A percentile compares a stretch with the other conserved stretches of the same genome.
Conservation (phyloP, 1,140 invertebrate species). For the Aphidius ervi region DNA sequence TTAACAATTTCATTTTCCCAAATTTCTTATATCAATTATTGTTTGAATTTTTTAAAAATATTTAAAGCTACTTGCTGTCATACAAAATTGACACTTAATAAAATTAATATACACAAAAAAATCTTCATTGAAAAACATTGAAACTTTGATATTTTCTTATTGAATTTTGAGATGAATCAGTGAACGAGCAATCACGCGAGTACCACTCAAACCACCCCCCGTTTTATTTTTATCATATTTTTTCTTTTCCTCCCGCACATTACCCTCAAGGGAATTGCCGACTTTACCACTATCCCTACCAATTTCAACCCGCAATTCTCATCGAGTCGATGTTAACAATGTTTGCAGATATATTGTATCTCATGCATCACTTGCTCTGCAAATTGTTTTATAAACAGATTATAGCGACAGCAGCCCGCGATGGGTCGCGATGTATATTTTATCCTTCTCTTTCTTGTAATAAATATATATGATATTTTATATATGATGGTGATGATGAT, state of each 20-base stretch:
- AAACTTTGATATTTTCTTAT: conserved; percentile 15
- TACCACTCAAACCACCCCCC: background rate
- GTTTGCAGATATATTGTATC: conserved; percentile 57
- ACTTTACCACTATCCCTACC: conserved; percentile 25
- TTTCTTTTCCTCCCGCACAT: background rate
- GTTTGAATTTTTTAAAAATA: too few relatives aligned
- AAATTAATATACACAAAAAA: too few relatives aligned
- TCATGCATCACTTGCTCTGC: conserved; percentile 55
- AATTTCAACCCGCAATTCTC: conserved; percentile 47
- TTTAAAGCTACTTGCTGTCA: too few relatives aligned
- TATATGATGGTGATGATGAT: conserved; percentile 1
- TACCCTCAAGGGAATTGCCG: conserved; percentile 12
- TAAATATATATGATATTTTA: background rate
- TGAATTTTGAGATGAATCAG: conserved; percentile 20
- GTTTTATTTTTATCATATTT: background rate
- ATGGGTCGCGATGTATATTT: conserved; percentile 10
- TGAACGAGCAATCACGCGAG: conserved; percentile 19
- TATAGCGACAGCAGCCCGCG: conserved; percentile 47
- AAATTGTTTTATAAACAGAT: conserved; percentile 59
- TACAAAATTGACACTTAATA: too few relatives aligned
- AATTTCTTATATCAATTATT: too few relatives aligned
- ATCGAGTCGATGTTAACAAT: conserved; percentile 56
- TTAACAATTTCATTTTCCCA: too few relatives aligned
- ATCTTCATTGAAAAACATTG: too few relatives aligned
- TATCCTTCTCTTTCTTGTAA: conserved; percentile 3